Evolutionary conservation across 2,113 vertebrate species (phyloP), one percentile per base, ranked within the genome.

Genomic region (Calcarius ornatus): DNA sequence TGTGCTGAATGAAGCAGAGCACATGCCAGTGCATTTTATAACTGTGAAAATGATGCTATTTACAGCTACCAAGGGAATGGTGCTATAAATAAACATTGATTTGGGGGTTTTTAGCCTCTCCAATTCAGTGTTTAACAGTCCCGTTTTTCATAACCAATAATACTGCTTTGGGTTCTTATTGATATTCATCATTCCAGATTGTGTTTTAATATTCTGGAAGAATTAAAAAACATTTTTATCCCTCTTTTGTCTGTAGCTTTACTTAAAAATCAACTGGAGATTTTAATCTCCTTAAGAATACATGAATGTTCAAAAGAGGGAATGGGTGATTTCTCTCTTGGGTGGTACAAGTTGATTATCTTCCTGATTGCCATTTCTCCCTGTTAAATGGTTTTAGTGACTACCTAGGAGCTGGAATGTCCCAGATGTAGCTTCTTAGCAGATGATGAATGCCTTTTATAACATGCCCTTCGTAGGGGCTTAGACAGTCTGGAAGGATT

Each of bases 311-410:
- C 51, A 51, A 63, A 64, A 82, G 42, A 15, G 53, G 59, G 85
- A 84, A 76, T 81, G 94, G 86, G 71, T 75, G 84, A 94, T 88
- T 91, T 94, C 88, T 60, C 53, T 88, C 93, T 24, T 64, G 92
- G 81, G 82, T 93, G 80, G 86, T 86, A 79, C 87, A 88, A 94
- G 87, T 94, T 95, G 96, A 95, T 97, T 96, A 47, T 76, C 43
- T 71, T 45, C 81, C 60, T 79, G 63, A 84, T 90, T 94, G 92
- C 88, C 88, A 69, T 89, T 90, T 81, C 79, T 86, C 81, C 79
- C 64, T 11, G 72, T 61, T 88, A 76, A 93, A 87, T 79, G 90
- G 83, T 83, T 92, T 96, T 81, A 81, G 89, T 77, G 42, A 70
- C 92, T 95, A 79, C 92, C 83, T 92, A 50, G 30, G 57, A 96